Percentiles rank a stretch among this genome's conserved stretches.
These are phyloP conservation scores for Panorpa germanica DNA, from an alignment of 2,888 invertebrate species.

Conservation along the genomic window DNA sequence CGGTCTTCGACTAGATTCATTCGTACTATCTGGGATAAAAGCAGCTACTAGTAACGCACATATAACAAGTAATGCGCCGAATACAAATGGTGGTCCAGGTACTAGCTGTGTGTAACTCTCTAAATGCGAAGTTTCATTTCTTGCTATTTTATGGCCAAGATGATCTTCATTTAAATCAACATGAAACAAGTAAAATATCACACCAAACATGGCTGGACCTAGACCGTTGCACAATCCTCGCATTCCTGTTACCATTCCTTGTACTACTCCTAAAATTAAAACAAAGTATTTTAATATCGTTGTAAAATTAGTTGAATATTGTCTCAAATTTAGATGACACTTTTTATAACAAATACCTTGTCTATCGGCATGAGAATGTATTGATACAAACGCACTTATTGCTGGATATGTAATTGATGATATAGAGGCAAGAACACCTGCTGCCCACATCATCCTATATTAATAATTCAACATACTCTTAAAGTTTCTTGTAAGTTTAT, in stretches of 20 bases:
- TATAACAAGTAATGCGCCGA: constrained; percentile 92
- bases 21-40: constrained; percentile 56
- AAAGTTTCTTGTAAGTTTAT: too few relatives aligned
- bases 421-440: constrained; percentile 87
- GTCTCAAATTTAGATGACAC: constrained; percentile 1
- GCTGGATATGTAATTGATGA: constrained; percentile 97
- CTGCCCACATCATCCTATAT: constrained; percentile 95
- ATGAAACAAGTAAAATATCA: constrained; percentile 96
- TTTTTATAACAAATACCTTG: constrained; percentile 41
- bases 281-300: background rate
- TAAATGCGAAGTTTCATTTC: constrained; percentile 24
- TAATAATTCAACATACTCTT: constrained; percentile 2
- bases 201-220: constrained; percentile 96
- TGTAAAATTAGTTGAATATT: too few relatives aligned
- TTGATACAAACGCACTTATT: constrained; percentile 95
- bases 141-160: constrained; percentile 21
- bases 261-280: constrained; percentile 44
- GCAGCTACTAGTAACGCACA: constrained; percentile 85
- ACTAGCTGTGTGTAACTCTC: constrained; percentile 49
- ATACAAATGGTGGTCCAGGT: constrained; percentile 96
- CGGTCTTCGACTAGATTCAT: constrained; percentile 23
- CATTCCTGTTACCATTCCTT: constrained; percentile 98
- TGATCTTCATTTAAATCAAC: constrained; percentile 83
- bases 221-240: constrained; percentile 94
- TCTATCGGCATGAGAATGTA: constrained; percentile 92